phyloP scores from a whole-genome alignment of 2,113 vertebrate genomes.

The Psittacus erithacus region DNA sequence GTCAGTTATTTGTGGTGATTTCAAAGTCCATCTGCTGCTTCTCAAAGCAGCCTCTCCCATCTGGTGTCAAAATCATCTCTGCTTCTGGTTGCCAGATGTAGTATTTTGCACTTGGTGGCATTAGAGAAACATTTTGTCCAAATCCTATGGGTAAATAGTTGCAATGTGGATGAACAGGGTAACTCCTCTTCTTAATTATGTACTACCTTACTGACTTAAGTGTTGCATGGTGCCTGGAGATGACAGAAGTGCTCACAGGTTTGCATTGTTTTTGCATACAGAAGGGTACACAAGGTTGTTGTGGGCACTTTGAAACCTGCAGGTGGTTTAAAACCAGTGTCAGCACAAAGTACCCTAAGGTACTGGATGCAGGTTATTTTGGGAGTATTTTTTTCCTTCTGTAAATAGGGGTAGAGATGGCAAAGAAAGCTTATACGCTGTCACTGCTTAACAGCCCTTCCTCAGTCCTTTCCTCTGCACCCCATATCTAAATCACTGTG shows the following conservation, averaged over 20 bases:
- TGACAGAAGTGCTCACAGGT: background rate
- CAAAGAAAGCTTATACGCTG: background rate
- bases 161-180: background rate
- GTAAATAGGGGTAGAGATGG: background rate
- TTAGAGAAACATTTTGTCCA: background rate
- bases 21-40: background rate
- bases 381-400: background rate
- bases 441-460: background rate
- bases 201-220: background rate
- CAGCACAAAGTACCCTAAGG: background rate
- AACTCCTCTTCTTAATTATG: background rate
- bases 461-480: background rate
- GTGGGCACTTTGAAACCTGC: constrained; percentile 20
- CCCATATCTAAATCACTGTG: background rate
- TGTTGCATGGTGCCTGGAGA: background rate
- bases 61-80: background rate
- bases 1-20: background rate
- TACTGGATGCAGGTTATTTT: background rate
- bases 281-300: background rate
- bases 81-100: constrained; percentile 11
- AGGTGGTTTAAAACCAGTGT: background rate
- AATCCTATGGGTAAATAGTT: background rate
- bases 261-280: background rate
- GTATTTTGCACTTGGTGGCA: background rate
- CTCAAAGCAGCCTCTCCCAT: background rate